A percentile compares a stretch with the other conserved stretches of the same genome.
Evolutionary conservation across 2,888 invertebrate genomes (phyloP).

Genomic region (Helobdella robusta): DNA sequence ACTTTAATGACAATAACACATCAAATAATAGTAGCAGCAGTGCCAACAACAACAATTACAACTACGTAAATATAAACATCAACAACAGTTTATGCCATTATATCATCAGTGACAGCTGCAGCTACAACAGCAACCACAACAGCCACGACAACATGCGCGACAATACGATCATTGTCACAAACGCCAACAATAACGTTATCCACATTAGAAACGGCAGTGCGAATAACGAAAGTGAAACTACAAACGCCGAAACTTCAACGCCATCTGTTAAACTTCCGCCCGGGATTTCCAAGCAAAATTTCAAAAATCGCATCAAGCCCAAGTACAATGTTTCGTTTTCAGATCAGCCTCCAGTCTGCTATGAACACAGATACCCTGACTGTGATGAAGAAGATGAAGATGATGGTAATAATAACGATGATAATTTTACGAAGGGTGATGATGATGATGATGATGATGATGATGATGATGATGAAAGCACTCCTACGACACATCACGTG

Average conservation of each 20-base stretch:
- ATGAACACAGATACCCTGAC: neutral
- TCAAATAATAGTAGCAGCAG: no score
- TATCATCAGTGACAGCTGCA: neutral
- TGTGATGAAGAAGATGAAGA: neutral
- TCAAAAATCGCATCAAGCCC: no score
- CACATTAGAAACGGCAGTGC: no score
- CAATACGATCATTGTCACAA: no score
- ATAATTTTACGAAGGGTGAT: neutral
- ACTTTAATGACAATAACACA: no score
- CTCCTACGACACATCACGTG: neutral
- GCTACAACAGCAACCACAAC: neutral
- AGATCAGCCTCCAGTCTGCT: slow-evolving; percentile 12
- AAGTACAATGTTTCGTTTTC: slow-evolving; percentile 23
- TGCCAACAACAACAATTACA: neutral
- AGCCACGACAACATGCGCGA: neutral
- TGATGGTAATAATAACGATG: neutral
- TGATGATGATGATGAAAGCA: neutral
- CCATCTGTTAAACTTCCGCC: no score
- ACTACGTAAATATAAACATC: neutral
- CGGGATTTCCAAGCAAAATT: no score
- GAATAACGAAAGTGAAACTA: no score
- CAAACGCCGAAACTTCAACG: no score
- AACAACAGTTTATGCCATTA: neutral
- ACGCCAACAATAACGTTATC: no score
- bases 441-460: slow-evolving; percentile 5